These are phyloP conservation scores for Numenius phaeopus DNA, from an alignment of 2,797 vertebrate species.

Conservation along the genomic window DNA sequence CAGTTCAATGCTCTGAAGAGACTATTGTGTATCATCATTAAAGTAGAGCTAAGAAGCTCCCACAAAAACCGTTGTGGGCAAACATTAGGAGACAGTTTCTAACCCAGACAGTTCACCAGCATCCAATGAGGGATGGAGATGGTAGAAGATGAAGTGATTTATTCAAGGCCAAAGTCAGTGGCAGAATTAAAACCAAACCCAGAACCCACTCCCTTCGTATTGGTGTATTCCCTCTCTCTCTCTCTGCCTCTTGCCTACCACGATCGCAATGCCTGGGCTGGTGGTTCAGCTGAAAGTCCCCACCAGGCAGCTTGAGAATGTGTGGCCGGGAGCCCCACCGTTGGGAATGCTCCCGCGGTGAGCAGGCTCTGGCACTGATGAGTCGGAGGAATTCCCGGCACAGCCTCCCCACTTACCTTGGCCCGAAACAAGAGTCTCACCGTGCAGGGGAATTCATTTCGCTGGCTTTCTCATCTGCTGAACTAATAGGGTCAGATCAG, in stretches of 20 bases:
- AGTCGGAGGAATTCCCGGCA: background rate
- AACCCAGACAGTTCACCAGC: background rate
- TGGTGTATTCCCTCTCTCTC: background rate
- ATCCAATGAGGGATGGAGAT: rapidly evolving
- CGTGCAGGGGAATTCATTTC: conserved; percentile 27
- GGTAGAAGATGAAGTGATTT: background rate
- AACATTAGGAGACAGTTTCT: background rate
- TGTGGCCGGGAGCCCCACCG: background rate
- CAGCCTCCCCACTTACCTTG: background rate
- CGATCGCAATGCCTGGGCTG: rapidly evolving
- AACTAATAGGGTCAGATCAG: conserved; percentile 54
- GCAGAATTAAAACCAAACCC: background rate
- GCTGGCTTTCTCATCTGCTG: conserved; percentile 23
- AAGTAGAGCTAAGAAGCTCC: background rate
- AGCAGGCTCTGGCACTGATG: background rate
- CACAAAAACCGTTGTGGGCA: background rate
- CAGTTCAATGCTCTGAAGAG: background rate
- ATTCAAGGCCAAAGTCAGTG: background rate
- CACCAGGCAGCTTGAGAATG: background rate
- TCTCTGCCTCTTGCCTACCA: background rate
- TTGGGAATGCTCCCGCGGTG: background rate
- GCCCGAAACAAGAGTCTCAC: background rate
- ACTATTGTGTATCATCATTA: background rate
- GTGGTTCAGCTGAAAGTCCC: background rate
- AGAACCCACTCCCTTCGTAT: rapidly evolving